Evolutionary conservation across 2,888 invertebrate species (phyloP).

Genomic region (Autographa gamma): DNA sequence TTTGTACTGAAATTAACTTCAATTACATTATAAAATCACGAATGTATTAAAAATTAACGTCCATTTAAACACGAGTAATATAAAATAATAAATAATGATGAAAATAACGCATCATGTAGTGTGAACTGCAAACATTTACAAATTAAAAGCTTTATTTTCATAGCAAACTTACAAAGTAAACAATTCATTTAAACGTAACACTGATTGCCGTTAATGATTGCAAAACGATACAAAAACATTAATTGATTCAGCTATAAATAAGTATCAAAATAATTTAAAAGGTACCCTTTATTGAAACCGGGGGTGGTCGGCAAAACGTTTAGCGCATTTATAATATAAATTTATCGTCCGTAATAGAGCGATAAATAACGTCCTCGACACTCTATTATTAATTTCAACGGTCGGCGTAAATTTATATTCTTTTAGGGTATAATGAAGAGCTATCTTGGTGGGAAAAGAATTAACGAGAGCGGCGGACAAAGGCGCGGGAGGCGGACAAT

Average conservation of each 20-base stretch:
- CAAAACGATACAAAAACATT: conserved; percentile 25
- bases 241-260: conserved; percentile 50
- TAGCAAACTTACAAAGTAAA: not conserved
- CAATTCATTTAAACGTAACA: not conserved
- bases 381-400: conserved; percentile 78
- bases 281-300: conserved; percentile 39
- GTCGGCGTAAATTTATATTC: conserved; percentile 72
- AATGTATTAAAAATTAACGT: too few relatives aligned
- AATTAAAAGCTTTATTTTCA: not conserved
- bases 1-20: too few relatives aligned
- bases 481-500: conserved; percentile 66
- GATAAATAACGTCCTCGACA: conserved; percentile 70
- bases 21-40: too few relatives aligned
- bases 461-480: conserved; percentile 71
- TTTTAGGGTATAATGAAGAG: conserved; percentile 77
- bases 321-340: conserved; percentile 72
- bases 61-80: too few relatives aligned
- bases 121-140: not conserved
- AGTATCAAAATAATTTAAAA: conserved; percentile 47
- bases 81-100: too few relatives aligned
- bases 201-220: conserved; percentile 23
- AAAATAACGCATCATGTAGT: not conserved
- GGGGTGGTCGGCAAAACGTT: conserved; percentile 51
- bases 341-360: conserved; percentile 77
- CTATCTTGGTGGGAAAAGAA: conserved; percentile 66